Evolutionary conservation across 2,113 vertebrate genomes (phyloP), one percentile per base, ranked within the genome.

Genomic region (Indri indri): DNA sequence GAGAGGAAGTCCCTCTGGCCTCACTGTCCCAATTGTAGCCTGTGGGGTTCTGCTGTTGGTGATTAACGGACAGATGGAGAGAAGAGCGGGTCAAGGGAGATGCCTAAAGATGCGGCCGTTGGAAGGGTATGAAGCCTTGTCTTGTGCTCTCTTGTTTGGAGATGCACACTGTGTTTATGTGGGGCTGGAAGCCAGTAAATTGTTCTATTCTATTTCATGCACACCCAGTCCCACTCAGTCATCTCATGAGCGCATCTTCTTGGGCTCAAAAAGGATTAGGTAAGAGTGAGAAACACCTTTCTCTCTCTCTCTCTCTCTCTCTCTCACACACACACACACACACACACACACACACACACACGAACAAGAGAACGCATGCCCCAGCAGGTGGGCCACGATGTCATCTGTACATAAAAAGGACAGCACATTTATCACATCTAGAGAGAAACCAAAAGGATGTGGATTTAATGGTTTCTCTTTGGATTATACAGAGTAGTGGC

Each of bases 261-360:
- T 47, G 27, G 18, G 20, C 80, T 93, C 50, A 81, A 85, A 86
- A 52, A 74, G 17, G 59, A 94, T 70, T 65, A 80, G 30, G n/a
- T 40, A 66, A 71, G 34, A 63, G 30, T 18, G 74, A 82, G 59
- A 81, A 50, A 81, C 2, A 23, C 68, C 37, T 82, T 70, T 30
- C 9, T 54, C 52, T 11, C 47, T 47, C 45, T 47, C 45, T 47
- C 45, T 47, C 45, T 47, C 45, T 47, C 45, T 47, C 45, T 45
- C 45, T 22, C 47, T 20, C 6, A 45, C 27, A 77, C 20, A 32
- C 59, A 47, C 34, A 27, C 8, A 50, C 32, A 54, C 22, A 79
- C 22, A 34, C 61, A 47, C 34, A n/a, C 6, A n/a, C 32, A 13
- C 37, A 54, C 3, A 11, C 10, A 40, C 22, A 47, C 6, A 10